A percentile compares a stretch with the other conserved stretches of the same genome.
phyloP scores from a whole-genome alignment of 2,113 vertebrate species.

The Pseudonaja textilis region DNA sequence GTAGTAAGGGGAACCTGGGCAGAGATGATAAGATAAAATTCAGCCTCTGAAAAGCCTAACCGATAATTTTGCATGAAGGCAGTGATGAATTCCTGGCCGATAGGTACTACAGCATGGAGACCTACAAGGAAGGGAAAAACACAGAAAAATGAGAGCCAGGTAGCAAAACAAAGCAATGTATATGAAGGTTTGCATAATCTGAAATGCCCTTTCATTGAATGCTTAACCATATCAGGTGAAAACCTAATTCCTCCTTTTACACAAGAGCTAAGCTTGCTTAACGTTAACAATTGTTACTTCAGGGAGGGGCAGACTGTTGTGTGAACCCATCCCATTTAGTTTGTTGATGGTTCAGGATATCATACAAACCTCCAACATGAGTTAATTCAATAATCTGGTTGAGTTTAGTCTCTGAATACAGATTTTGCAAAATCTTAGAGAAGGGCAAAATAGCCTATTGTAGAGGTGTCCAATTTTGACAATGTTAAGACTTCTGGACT shows the following conservation, averaged over 20 bases:
- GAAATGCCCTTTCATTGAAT: background rate
- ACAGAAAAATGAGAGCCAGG: background rate
- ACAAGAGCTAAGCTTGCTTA: background rate
- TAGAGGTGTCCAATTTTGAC: background rate
- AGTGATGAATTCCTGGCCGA: slow-evolving; percentile 71
- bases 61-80: slow-evolving; percentile 75
- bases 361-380: background rate
- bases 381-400: background rate
- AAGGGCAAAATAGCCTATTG: background rate
- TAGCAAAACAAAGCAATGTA: background rate
- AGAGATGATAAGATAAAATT: slow-evolving; percentile 62
- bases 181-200: background rate
- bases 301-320: background rate
- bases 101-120: slow-evolving; percentile 32
- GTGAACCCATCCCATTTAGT: background rate
- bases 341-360: background rate
- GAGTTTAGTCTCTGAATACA: background rate
- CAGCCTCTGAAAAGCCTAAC: background rate
- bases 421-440: background rate
- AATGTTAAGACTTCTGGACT: background rate
- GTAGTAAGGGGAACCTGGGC: slow-evolving; percentile 54
- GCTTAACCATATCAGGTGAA: background rate
- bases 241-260: background rate
- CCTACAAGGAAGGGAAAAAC: slow-evolving; percentile 47
- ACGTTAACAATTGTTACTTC: background rate